Evolutionary conservation across 2,888 invertebrate genomes (phyloP).

Genomic region (Cantharis flavilabris): DNA sequence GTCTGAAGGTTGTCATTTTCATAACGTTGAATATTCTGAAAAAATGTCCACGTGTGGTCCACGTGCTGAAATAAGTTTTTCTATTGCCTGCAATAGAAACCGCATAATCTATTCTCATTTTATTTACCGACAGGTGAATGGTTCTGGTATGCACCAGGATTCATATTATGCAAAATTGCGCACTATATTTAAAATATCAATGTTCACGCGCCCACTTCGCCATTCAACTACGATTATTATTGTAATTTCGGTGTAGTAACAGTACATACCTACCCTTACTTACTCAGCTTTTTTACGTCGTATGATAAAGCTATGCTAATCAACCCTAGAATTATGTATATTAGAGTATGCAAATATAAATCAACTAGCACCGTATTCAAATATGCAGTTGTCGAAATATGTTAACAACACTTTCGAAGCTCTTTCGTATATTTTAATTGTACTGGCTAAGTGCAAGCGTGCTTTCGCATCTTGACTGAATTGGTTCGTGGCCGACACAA

Average conservation of each 20-base stretch:
- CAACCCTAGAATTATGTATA: constrained; percentile 22
- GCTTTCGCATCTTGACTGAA: constrained; percentile 18
- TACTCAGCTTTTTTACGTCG: constrained; percentile 13
- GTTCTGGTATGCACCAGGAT: constrained; percentile 10
- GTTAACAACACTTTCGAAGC: constrained; percentile 9
- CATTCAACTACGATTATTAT: constrained; percentile 27
- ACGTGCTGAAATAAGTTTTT: constrained; percentile 21
- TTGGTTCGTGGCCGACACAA: constrained; percentile 24
- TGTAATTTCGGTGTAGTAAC: constrained; percentile 16
- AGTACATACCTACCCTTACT: constrained; percentile 18
- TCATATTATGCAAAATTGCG: constrained; percentile 32
- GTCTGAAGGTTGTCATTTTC: constrained; percentile 29
- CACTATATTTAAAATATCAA: constrained; percentile 36
- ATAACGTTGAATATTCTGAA: constrained; percentile 24
- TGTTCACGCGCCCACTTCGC: constrained; percentile 37
- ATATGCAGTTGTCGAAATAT: constrained; percentile 20
- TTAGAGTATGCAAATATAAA: constrained; percentile 21
- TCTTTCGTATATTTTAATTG: neutral
- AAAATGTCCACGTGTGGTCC: constrained; percentile 33
- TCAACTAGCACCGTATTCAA: constrained; percentile 23
- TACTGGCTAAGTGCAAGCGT: constrained; percentile 13
- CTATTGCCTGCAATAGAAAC: constrained; percentile 1
- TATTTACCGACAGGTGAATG: constrained; percentile 20
- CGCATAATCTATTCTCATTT: constrained; percentile 11
- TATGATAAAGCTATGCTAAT: constrained; percentile 28